Evolutionary conservation across 2,113 vertebrate species (phyloP), one percentile per base, ranked within the genome.

Genomic region (Ptilorrhoa leucosticta): DNA sequence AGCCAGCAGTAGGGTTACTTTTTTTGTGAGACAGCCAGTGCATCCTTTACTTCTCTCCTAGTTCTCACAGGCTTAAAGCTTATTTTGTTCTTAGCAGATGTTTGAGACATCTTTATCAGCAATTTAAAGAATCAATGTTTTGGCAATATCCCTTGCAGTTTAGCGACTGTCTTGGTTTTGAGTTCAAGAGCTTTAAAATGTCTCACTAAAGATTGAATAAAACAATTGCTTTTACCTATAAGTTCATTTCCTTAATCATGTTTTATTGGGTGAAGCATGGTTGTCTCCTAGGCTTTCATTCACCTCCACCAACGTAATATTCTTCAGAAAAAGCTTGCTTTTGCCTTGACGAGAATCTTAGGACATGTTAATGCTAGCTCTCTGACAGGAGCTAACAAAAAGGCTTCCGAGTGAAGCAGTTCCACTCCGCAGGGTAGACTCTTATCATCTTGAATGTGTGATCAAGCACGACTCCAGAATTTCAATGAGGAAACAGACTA

Each of bases 301-400:
- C 71, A 83, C 40, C 20, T 85, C 37, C 20, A 56, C 24, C 20
- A 73, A 37, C 1, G 5, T 6, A 57, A 51, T n/a, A 57, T 56
- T 79, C 37, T 53, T 94, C 61, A 72, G 63, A 57, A 88, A 90
- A 92, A 90, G 53, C 71, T 71, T 87, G 15, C 37, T 72, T 93
- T 75, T 85, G 48, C 70, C 53, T 87, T 76, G 87, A 79, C 20
- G 28, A 92, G 45, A 48, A 91, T 89, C 95, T 94, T 79, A 87
- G 73, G 79, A 88, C 61, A 76, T 50, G 39, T 73, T 86, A 93
- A 93, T 93, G 75, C 61, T 61, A 51, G 54, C 42, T 69, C 9
- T 86, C 66, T 95, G 92, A 88, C 82, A 90, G 96, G 66, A 83
- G 81, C 79, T 83, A 94, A 95, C 95, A 94, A 88, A 91, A 95